phyloP scores from a whole-genome alignment of 2,888 invertebrate species.

The Tachina fera region DNA sequence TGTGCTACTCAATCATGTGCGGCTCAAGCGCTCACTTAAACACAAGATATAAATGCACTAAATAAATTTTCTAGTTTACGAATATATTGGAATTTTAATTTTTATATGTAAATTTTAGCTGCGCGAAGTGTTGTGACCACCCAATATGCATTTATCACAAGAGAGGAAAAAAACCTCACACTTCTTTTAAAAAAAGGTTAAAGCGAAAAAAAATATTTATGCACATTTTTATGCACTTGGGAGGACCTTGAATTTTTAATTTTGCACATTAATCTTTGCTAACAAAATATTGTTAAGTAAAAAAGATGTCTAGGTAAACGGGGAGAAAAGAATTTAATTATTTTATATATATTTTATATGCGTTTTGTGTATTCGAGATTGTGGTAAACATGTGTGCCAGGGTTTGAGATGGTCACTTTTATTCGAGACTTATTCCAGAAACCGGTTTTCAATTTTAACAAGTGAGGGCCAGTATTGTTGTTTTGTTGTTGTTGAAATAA shows the following conservation, averaged over 20 bases:
- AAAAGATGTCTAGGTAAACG: slow-evolving; percentile 27
- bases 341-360: too few relatives aligned
- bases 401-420: background rate
- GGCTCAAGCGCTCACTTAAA: slow-evolving; percentile 19
- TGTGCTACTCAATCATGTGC: slow-evolving; percentile 45
- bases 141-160: slow-evolving; percentile 51
- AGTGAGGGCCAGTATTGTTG: too few relatives aligned
- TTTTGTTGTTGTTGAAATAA: too few relatives aligned
- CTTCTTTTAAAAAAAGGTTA: slow-evolving; percentile 29
- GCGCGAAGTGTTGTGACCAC: slow-evolving; percentile 42
- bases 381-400: slow-evolving; percentile 2
- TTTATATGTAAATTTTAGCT: slow-evolving; percentile 45
- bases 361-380: background rate
- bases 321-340: background rate
- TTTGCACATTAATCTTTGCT: slow-evolving; percentile 33
- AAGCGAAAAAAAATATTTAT: slow-evolving; percentile 56
- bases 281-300: slow-evolving; percentile 38
- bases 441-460: too few relatives aligned
- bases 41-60: slow-evolving; percentile 23
- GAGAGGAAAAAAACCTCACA: slow-evolving; percentile 11
- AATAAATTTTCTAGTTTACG: slow-evolving; percentile 35
- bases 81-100: slow-evolving; percentile 61
- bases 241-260: slow-evolving; percentile 60
- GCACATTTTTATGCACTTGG: slow-evolving; percentile 57
- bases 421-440: background rate